These are phyloP conservation scores for Antheraea mylitta DNA, from an alignment of 1,140 invertebrate genomes.

Conservation along the genomic window DNA sequence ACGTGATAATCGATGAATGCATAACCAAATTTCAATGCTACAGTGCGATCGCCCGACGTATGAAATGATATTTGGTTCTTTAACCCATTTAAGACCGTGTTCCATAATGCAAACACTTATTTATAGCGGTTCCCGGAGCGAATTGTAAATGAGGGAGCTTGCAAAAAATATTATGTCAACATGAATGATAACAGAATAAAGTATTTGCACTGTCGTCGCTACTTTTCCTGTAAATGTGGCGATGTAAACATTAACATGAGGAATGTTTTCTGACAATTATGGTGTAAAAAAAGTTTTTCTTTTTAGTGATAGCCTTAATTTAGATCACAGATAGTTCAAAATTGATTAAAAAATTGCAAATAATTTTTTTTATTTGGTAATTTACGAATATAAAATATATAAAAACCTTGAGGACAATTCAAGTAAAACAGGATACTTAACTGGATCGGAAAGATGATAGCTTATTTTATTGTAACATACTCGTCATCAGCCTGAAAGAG, in stretches of 20 bases:
- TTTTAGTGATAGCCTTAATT: neutral
- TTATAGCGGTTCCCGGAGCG: neutral
- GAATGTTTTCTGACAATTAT: neutral
- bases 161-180: conserved; percentile 3
- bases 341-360: too few species aligned
- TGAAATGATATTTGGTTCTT: neutral
- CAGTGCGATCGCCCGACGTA: neutral
- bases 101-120: neutral
- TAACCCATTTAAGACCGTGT: neutral
- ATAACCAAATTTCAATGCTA: neutral
- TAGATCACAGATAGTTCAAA: neutral
- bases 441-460: too few species aligned
- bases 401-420: too few species aligned
- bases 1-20: neutral
- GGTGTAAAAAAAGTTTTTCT: neutral
- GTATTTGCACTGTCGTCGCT: neutral
- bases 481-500: too few species aligned
- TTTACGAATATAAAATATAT: too few species aligned
- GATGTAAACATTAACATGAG: neutral
- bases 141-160: neutral
- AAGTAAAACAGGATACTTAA: too few species aligned
- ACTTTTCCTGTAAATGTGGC: neutral
- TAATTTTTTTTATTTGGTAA: neutral
- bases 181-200: neutral
- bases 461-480: too few species aligned